Evolutionary conservation across 2,888 invertebrate genomes (phyloP).

Genomic region (Choreutis nemorana): DNA sequence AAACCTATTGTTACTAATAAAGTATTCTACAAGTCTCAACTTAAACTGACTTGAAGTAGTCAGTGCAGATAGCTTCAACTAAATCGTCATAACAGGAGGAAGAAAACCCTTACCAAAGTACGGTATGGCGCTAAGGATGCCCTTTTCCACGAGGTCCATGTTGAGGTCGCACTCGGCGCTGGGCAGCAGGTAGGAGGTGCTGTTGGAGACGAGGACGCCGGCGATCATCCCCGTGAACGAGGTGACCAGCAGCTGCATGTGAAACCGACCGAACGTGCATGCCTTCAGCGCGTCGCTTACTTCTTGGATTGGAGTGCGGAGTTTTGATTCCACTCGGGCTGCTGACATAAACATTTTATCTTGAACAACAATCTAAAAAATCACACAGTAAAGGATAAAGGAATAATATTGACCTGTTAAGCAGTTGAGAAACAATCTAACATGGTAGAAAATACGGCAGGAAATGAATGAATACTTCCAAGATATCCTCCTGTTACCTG

Average conservation of each 20-base stretch:
- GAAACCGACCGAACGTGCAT: slow-evolving; percentile 36
- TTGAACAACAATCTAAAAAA: too few species aligned
- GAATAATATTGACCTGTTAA: too few species aligned
- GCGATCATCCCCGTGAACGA: slow-evolving; percentile 23
- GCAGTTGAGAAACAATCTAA: too few species aligned
- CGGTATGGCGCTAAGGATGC: slow-evolving; percentile 36
- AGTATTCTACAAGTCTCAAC: too few species aligned
- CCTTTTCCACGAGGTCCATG: slow-evolving; percentile 39
- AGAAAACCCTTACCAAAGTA: slow-evolving; percentile 44
- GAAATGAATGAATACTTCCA: too few species aligned
- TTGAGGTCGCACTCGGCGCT: slow-evolving; percentile 43
- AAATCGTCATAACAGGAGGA: too few species aligned
- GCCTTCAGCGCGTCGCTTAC: slow-evolving; percentile 33
- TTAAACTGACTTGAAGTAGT: neutral
- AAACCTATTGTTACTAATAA: too few species aligned
- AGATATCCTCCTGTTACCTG: too few species aligned
- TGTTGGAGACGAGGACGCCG: slow-evolving; percentile 25
- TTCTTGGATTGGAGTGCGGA: slow-evolving; percentile 32
- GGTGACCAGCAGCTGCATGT: slow-evolving; percentile 24
- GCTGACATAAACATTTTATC: too few species aligned
- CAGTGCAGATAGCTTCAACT: neutral
- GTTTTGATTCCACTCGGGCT: slow-evolving; percentile 17
- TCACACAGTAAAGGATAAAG: neutral
- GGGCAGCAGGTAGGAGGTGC: slow-evolving; percentile 34
- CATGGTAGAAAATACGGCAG: too few species aligned